phyloP scores from a whole-genome alignment of 1,140 invertebrate species.

The Gryllus bimaculatus region DNA sequence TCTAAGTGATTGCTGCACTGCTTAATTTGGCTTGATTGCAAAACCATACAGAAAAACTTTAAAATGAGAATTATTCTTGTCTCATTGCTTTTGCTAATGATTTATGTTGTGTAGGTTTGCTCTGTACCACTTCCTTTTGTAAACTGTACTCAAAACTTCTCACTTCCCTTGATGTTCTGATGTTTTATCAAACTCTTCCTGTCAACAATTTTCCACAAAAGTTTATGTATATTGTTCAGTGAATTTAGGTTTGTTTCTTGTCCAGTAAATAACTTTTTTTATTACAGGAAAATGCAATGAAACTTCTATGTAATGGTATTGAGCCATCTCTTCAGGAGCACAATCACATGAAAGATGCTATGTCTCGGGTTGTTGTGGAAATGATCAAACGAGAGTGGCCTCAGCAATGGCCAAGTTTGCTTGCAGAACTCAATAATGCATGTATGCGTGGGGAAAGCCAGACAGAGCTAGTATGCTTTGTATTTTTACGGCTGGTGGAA shows the following conservation, averaged over 20 bases:
- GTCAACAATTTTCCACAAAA: background rate
- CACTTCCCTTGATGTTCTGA: too few species aligned
- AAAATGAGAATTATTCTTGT: too few species aligned
- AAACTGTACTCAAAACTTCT: too few species aligned
- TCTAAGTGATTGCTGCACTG: too few species aligned
- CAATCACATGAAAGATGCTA: slow-evolving; percentile 71
- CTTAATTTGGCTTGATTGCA: too few species aligned
- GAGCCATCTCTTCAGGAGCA: slow-evolving; percentile 42
- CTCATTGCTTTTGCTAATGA: too few species aligned
- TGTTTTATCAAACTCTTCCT: background rate
- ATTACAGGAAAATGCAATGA: slow-evolving; percentile 68
- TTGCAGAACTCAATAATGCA: slow-evolving; percentile 62
- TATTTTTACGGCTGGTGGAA: slow-evolving; percentile 79
- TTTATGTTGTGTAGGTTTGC: too few species aligned
- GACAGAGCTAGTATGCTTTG: slow-evolving; percentile 76
- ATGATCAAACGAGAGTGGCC: slow-evolving; percentile 94
- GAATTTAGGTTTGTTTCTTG: background rate
- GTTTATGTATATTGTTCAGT: background rate
- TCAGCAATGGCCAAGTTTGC: slow-evolving; percentile 81
- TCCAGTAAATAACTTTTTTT: slow-evolving; percentile 12
- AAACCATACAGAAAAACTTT: too few species aligned
- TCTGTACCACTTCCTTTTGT: too few species aligned
- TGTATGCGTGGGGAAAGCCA: slow-evolving; percentile 71
- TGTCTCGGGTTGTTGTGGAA: slow-evolving; percentile 82
- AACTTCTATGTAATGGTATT: slow-evolving; percentile 57